Conservation (phyloP, 2,113 vertebrate species). For the Caloenas nicobarica region DNA sequence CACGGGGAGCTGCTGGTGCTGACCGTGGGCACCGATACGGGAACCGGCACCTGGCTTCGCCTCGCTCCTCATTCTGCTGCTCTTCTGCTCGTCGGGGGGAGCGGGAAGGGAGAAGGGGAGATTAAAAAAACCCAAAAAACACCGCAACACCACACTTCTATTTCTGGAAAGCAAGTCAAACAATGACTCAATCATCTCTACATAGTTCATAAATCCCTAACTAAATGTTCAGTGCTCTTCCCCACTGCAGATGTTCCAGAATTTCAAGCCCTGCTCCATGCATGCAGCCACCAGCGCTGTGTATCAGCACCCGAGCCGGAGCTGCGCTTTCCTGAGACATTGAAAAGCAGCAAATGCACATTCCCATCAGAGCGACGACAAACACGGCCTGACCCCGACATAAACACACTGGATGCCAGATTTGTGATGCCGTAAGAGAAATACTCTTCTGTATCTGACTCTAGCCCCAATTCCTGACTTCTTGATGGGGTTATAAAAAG, state of each 20-base stretch:
- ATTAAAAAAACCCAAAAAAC: neutral
- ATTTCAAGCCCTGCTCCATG: neutral
- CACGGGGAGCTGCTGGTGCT: neutral
- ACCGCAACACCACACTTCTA: neutral
- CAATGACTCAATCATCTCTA: conserved; percentile 40
- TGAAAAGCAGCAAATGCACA: rapidly evolving
- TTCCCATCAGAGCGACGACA: rapidly evolving
- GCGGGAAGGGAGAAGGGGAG: neutral
- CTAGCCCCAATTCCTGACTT: neutral
- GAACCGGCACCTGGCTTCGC: too few species aligned
- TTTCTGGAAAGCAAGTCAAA: conserved; percentile 51
- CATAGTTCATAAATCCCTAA: conserved; percentile 48
- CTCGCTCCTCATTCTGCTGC: neutral
- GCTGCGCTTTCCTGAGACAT: too few species aligned
- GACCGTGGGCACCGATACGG: rapidly evolving
- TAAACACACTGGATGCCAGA: neutral
- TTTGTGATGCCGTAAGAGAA: neutral
- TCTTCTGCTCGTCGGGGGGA: neutral
- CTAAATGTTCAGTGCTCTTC: conserved; percentile 33
- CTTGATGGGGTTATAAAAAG: too few species aligned
- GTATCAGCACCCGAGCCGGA: too few species aligned
- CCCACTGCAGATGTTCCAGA: conserved; percentile 24
- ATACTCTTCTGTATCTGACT: neutral
- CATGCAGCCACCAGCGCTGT: too few species aligned
- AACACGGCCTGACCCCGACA: neutral